phyloP scores from a whole-genome alignment of 2,113 vertebrate genomes.

The Forbesichthys papilliferus region DNA sequence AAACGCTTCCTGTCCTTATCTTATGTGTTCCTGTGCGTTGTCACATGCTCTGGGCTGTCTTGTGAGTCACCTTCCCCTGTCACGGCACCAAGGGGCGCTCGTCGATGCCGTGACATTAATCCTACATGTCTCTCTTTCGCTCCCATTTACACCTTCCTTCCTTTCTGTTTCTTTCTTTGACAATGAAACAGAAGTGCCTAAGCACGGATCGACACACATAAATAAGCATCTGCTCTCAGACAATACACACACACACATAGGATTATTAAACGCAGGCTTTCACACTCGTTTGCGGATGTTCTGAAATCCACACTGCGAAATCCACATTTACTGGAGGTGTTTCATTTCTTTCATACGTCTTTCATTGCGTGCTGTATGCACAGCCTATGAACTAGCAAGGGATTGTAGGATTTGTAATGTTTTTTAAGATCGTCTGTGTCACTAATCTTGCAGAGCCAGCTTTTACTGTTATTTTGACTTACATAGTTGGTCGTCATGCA shows the following conservation, averaged over 20 bases:
- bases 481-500: too few relatives aligned
- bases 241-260: conserved; percentile 35
- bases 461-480: too few relatives aligned
- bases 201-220: neutral
- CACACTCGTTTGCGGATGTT: conserved; percentile 37
- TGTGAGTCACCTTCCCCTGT: too few relatives aligned
- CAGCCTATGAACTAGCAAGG: conserved; percentile 19
- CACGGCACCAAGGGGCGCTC: too few relatives aligned
- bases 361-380: too few relatives aligned
- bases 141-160: neutral
- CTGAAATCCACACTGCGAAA: conserved; percentile 45
- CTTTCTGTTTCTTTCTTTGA: too few relatives aligned
- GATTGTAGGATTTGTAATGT: conserved; percentile 16
- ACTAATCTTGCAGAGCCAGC: too few relatives aligned
- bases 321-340: conserved; percentile 24
- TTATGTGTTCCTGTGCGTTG: too few relatives aligned
- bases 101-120: too few relatives aligned
- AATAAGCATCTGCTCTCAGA: neutral
- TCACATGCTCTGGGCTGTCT: neutral
- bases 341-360: neutral
- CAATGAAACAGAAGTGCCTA: neutral
- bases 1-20: neutral
- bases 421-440: neutral
- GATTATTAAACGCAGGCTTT: conserved; percentile 56
- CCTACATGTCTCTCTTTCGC: neutral